Base-by-base conservation (phyloP, 2,113 vertebrate species). In the Poeciliopsis occidentalis region DNA sequence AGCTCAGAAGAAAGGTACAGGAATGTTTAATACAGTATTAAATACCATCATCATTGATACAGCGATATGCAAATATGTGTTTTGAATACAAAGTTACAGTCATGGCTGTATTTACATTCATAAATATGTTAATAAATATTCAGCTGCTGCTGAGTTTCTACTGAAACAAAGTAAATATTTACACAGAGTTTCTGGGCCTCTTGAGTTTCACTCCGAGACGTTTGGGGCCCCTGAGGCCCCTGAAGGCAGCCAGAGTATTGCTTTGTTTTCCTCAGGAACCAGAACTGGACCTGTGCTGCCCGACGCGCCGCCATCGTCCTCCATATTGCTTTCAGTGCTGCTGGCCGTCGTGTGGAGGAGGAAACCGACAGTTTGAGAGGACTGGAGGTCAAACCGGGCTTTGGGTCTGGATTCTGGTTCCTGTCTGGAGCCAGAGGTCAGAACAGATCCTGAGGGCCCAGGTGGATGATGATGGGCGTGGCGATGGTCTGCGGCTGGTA, bases 381-480 rank as follows among this genome's bases (percentile, higher is more conserved):
- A 72, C 17, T 67, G 44, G 79, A 72, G 79, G 34, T 39, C 51
- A 75, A 74, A 74, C 12, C 0, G 47, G 67, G 66, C 75, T 75
- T 39, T 60, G 5, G 63, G 31, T 67, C 67, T 57, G 17, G 65
- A 19, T 64, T 67, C 70, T 54, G 17, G 65, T 19, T 64, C 78
- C 69, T 29, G 15, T 27, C 6, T 8, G 12, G 0, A 29, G 26
- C 66, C n/a, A 8, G 19, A 65, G 82, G 89, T 91, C 85, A 90
- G 86, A 90, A 91, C 67, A 93, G 87, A 63, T 93, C 92, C 76
- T 91, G 91, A 65, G 90, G 84, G 51, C 92, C 90, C 75, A 93
- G 85, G 79, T 93, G 92, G 78, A 93, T 85, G 85, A 92, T 92
- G 60, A 93, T 84, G 5, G 92, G 92, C 8, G 92, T 77, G 76